phyloP scores from a whole-genome alignment of 2,113 vertebrate species.

The Xerus inauris region DNA sequence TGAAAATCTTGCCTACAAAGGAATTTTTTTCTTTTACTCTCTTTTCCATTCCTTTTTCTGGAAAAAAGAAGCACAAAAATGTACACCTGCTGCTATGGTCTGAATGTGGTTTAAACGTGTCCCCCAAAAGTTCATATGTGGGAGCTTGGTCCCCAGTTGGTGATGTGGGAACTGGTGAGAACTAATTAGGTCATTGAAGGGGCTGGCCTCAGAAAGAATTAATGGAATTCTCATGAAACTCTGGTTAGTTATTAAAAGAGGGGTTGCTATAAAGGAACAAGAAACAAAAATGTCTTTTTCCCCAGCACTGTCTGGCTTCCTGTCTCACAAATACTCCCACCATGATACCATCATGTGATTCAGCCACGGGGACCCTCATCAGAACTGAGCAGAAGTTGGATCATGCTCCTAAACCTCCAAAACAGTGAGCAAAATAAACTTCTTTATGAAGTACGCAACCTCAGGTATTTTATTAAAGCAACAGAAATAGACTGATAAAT shows the following conservation, averaged over 20 bases:
- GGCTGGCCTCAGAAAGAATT: background rate
- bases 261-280: background rate
- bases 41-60: background rate
- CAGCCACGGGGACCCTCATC: background rate
- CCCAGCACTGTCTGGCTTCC: background rate
- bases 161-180: background rate
- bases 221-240: background rate
- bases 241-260: background rate
- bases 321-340: background rate
- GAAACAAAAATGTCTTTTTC: background rate
- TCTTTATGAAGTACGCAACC: background rate
- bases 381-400: background rate
- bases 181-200: background rate
- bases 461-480: background rate
- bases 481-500: background rate
- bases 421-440: background rate
- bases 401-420: background rate
- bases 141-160: background rate
- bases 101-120: background rate
- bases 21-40: background rate
- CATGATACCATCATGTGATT: background rate
- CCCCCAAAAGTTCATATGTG: background rate
- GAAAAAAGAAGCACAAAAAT: background rate
- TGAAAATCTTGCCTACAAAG: conserved; percentile 18
- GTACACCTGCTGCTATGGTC: background rate